A percentile compares a stretch with the other conserved stretches of the same genome.
phyloP scores from a whole-genome alignment of 2,113 vertebrate species.

The Cariama cristata region DNA sequence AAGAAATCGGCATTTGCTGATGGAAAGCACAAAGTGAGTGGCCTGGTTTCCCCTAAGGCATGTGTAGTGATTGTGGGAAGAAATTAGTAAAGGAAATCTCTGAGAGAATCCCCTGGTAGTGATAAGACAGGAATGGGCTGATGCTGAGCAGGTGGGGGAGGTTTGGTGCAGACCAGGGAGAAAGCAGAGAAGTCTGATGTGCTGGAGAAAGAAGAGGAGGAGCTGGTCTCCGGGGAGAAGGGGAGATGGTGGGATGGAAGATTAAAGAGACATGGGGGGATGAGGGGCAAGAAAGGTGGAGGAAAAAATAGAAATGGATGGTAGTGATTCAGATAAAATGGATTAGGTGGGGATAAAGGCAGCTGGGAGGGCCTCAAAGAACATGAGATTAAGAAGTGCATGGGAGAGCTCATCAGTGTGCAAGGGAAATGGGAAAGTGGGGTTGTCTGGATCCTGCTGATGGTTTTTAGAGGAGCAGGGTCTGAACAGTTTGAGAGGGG shows the following conservation, averaged over 20 bases:
- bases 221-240: fast-evolving
- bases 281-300: not conserved
- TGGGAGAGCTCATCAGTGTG: not conserved
- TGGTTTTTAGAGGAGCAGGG: not conserved
- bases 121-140: not conserved
- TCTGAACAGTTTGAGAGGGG: not conserved
- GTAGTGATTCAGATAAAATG: constrained; percentile 7
- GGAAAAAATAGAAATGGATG: not conserved
- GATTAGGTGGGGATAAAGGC: not conserved
- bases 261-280: not conserved
- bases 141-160: not conserved
- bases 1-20: not conserved
- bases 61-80: not conserved
- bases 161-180: not conserved
- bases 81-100: not conserved
- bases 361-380: not conserved
- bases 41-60: not conserved
- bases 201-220: not conserved
- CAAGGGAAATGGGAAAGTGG: not conserved
- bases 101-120: not conserved
- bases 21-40: not conserved
- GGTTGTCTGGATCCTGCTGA: not conserved
- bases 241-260: not conserved
- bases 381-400: not conserved
- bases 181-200: not conserved